phyloP scores from a whole-genome alignment of 2,888 invertebrate genomes.

The Tetramorium bicarinatum region DNA sequence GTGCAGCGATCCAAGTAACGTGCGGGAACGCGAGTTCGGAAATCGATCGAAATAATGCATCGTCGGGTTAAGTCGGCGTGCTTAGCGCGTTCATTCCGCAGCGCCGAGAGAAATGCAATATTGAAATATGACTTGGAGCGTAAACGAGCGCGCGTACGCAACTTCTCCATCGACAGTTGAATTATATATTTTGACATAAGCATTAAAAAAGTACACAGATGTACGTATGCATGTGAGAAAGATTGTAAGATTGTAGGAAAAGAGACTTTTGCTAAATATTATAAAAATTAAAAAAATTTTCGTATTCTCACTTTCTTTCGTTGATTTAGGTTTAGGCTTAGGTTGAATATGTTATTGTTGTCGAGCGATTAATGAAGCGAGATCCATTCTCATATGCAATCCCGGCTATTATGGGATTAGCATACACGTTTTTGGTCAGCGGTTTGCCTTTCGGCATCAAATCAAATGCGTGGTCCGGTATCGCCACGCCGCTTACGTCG shows the following conservation, averaged over 20 bases:
- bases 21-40: slow-evolving; percentile 17
- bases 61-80: neutral
- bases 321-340: neutral
- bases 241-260: too few species aligned
- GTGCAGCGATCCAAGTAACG: slow-evolving; percentile 27
- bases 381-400: slow-evolving; percentile 11
- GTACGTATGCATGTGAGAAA: neutral
- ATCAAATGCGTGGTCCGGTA: slow-evolving; percentile 35
- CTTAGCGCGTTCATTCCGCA: neutral
- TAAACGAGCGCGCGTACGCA: neutral
- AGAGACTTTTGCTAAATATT: neutral
- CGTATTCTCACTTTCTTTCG: neutral
- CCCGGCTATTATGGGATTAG: slow-evolving; percentile 27
- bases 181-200: neutral
- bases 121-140: slow-evolving; percentile 34
- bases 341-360: neutral
- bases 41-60: slow-evolving; percentile 31
- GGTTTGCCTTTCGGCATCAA: slow-evolving; percentile 40
- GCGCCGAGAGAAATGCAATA: slow-evolving; percentile 23
- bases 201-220: neutral
- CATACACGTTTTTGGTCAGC: slow-evolving; percentile 43
- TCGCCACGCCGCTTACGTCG: slow-evolving; percentile 39
- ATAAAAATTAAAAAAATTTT: neutral
- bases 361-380: slow-evolving; percentile 1
- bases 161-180: neutral